Evolutionary conservation across 2,797 vertebrate species (phyloP), one percentile per base, ranked within the genome.

Genomic region (Schizopygopsis pylzovi): DNA sequence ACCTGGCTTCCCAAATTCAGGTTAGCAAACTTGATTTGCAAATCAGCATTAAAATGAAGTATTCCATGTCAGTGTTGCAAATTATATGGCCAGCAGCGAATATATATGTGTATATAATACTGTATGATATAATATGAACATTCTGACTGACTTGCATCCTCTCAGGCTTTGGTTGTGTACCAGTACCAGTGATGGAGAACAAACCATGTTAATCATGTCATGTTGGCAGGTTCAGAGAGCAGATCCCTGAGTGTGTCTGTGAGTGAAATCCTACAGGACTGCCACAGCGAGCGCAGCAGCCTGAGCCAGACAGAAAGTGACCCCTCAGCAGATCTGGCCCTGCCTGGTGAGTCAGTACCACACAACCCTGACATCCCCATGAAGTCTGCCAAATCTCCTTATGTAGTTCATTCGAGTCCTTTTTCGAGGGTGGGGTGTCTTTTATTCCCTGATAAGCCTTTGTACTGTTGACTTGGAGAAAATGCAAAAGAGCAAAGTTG

Each of bases 231-330:
- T 86, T 2, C 93, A 98, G 98, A 96, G 25, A 96, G 95, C 94
- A 94, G 93, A 73, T 83, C 89, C 83, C 93, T 94, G 0, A 94
- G 95, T 13, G 86, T 83, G 79, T 95, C 96, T 0, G 93, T 96
- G 0, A 96, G 94, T 71, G 96, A 97, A 0, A 95, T 98, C 86
- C 93, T 98, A 65, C 97, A 98, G 90, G 98, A 98, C 18, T 94
- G 96, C 88, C 95, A 94, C 93, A 94, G 96, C 0, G 96, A 98
- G 81, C 94, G 94, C 93, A 95, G 95, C 84, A 94, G 95, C 92
- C 94, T 95, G 88, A 94, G 95, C 39, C 96, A 93, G 81, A 91
- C 93, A 0, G 95, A 97, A 87, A 96, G 94, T 0, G 96, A 97
- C 88, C 94, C 95, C 0, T 94, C 96, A 0, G 95, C 96, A 0